These are phyloP conservation scores for Epistrophella euchroma DNA, from an alignment of 2,888 invertebrate species.

Conservation along the genomic window DNA sequence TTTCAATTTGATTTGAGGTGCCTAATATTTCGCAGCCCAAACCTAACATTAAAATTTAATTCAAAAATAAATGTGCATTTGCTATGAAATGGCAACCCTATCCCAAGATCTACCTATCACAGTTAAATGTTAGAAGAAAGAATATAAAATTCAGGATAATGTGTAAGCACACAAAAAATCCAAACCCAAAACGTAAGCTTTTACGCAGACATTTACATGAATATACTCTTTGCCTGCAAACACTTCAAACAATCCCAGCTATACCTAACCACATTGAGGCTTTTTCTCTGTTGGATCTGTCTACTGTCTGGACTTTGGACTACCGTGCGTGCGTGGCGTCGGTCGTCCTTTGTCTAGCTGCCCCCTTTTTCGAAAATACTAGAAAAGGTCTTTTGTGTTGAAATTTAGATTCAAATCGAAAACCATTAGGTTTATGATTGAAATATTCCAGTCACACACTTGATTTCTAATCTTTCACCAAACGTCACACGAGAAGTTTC, in stretches of 20 bases:
- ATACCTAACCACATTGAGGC: conserved; percentile 34
- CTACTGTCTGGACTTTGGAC: too few relatives aligned
- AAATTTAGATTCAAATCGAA: conserved; percentile 27
- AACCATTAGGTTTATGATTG: conserved; percentile 13
- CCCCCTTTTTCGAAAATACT: background rate
- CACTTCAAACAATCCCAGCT: conserved; percentile 38
- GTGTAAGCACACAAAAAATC: background rate
- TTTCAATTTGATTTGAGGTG: too few relatives aligned
- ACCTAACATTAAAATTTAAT: too few relatives aligned
- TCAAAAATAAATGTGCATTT: background rate
- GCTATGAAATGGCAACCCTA: background rate
- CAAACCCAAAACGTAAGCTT: conserved; percentile 13
- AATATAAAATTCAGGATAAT: background rate
- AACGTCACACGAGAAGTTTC: background rate
- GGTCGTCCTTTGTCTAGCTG: background rate
- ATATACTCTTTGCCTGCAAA: background rate
- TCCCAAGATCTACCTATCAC: background rate
- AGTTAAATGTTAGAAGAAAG: conserved; percentile 1
- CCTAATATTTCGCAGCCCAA: too few relatives aligned
- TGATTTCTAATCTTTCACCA: background rate
- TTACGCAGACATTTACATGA: conserved; percentile 35
- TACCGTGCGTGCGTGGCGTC: background rate
- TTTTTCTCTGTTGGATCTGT: conserved; percentile 29
- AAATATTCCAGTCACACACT: background rate
- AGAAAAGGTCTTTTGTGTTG: conserved; percentile 4